A percentile compares a stretch with the other conserved stretches of the same genome.
These are phyloP conservation scores for Acanthochromis polyacanthus DNA, from an alignment of 2,113 vertebrate genomes.

Conservation along the genomic window DNA sequence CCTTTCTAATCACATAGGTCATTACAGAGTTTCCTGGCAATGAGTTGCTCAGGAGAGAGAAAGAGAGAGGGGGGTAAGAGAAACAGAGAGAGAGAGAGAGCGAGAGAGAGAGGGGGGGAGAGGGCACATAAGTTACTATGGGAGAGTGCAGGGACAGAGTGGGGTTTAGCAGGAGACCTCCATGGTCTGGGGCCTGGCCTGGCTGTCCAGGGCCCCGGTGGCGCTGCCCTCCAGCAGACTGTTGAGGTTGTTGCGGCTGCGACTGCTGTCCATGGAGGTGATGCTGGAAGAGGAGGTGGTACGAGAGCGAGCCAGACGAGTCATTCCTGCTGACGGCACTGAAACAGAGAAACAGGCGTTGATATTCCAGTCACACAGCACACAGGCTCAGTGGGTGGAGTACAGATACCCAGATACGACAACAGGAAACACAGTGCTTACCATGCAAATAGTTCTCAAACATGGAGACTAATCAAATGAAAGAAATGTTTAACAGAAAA, in stretches of 20 bases:
- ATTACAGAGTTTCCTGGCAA: constrained; percentile 65
- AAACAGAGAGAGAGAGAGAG: constrained; percentile 29
- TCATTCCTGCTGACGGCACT: constrained; percentile 95
- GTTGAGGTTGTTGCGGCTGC: constrained; percentile 90
- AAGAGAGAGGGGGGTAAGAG: constrained; percentile 27
- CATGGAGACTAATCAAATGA: constrained; percentile 24
- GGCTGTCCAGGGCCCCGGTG: constrained; percentile 84
- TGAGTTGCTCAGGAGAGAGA: constrained; percentile 50
- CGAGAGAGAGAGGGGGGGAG: constrained; percentile 5
- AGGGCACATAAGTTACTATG: constrained; percentile 71
- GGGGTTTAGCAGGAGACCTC: constrained; percentile 93
- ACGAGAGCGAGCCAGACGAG: constrained; percentile 92
- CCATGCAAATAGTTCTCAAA: constrained; percentile 71
- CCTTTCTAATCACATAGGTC: constrained; percentile 74
- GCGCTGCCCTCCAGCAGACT: constrained; percentile 86
- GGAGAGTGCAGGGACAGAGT: constrained; percentile 17
- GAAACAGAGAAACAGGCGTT: constrained; percentile 55
- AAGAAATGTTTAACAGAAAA: constrained; percentile 20
- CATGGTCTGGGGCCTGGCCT: constrained; percentile 91
- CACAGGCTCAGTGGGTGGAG: constrained; percentile 14
- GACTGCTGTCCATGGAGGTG: constrained; percentile 91
- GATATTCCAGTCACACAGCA: constrained; percentile 42
- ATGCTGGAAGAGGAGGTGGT: constrained; percentile 94
- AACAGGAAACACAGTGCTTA: constrained; percentile 28
- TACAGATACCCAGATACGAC: constrained; percentile 2